Conservation (phyloP, 2,888 invertebrate species). For the Habroteleia sp. region DNA sequence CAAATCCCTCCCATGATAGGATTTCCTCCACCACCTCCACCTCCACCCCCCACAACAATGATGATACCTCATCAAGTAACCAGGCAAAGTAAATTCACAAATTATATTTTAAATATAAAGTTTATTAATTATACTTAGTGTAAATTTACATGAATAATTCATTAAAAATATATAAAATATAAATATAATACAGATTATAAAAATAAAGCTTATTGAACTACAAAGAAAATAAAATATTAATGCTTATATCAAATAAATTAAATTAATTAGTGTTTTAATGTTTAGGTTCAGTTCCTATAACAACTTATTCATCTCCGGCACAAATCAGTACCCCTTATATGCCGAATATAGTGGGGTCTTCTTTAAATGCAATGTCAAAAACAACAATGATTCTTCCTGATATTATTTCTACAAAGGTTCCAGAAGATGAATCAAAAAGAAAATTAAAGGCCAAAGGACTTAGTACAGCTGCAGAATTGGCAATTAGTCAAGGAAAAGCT, state of each 20-base stretch:
- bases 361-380: conserved; percentile 80
- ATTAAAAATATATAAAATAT: neutral
- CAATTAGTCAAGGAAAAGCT: conserved; percentile 84
- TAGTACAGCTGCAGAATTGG: conserved; percentile 85
- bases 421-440: conserved; percentile 81
- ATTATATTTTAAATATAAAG: neutral
- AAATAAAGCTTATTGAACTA: too few species aligned
- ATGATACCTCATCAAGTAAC: conserved; percentile 87
- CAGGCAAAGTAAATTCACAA: conserved; percentile 76
- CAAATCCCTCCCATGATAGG: conserved; percentile 82
- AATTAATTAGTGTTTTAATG: neutral
- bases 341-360: conserved; percentile 75
- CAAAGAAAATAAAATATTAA: too few species aligned
- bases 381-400: conserved; percentile 77
- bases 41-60: conserved; percentile 86
- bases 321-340: conserved; percentile 78
- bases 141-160: too few species aligned
- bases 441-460: conserved; percentile 86
- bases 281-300: conserved; percentile 72
- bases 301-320: conserved; percentile 79
- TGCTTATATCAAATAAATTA: too few species aligned
- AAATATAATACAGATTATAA: neutral
- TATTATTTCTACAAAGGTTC: conserved; percentile 69
- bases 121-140: too few species aligned
- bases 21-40: conserved; percentile 85